Conservation (phyloP, 2,113 vertebrate genomes). For the Cettia cetti region DNA sequence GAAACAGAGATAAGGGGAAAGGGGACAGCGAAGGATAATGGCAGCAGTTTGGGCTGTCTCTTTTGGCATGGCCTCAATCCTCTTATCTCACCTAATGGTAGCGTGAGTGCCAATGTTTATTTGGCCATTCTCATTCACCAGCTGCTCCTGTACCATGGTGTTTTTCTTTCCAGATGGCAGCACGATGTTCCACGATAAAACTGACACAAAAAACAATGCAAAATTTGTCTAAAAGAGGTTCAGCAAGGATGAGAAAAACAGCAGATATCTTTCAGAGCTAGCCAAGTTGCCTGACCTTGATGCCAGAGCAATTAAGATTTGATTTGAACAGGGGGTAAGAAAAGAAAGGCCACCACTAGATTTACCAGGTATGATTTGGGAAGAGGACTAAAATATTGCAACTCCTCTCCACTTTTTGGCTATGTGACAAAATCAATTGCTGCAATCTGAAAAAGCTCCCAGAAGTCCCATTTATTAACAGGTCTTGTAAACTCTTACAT, state of each 20-base stretch:
- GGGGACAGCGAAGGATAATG: conserved; percentile 51
- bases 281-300: conserved; percentile 73
- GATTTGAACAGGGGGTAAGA: conserved; percentile 65
- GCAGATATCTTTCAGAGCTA: conserved; percentile 74
- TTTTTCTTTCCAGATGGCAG: conserved; percentile 82
- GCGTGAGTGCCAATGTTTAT: conserved; percentile 77
- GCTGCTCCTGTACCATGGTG: conserved; percentile 75
- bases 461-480: conserved; percentile 46
- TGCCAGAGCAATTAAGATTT: conserved; percentile 76
- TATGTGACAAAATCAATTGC: conserved; percentile 58
- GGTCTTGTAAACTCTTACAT: conserved; percentile 34
- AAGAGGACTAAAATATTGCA: background rate
- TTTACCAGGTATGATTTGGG: conserved; percentile 70
- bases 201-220: conserved; percentile 80
- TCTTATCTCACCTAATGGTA: conserved; percentile 79
- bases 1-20: conserved; percentile 63
- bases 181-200: conserved; percentile 78
- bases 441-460: conserved; percentile 48
- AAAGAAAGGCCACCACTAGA: conserved; percentile 42
- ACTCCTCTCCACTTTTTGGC: conserved; percentile 18
- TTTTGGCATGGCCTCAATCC: conserved; percentile 65
- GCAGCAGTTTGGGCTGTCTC: conserved; percentile 34
- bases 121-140: conserved; percentile 77
- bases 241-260: conserved; percentile 78
- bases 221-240: conserved; percentile 80